Evolutionary conservation across 2,797 vertebrate species (phyloP).

Genomic region (Falco rusticolus): DNA sequence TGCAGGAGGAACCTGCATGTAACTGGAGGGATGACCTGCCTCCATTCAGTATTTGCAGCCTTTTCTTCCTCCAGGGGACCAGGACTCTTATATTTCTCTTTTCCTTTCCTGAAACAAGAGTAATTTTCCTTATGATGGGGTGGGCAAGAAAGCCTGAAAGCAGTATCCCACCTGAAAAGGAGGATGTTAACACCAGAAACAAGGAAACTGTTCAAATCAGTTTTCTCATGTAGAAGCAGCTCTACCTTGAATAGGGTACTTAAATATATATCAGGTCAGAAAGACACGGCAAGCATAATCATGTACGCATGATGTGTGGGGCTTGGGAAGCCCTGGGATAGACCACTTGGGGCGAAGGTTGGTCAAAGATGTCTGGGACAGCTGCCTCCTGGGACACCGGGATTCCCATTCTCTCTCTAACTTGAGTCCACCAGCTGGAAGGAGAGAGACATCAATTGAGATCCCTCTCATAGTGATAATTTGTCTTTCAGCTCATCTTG

Average conservation of each 20-base stretch:
- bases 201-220: neutral
- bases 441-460: neutral
- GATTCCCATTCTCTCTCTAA: neutral
- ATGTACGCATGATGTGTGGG: no score
- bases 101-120: neutral
- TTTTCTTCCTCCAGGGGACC: neutral
- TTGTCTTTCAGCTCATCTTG: neutral
- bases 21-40: neutral
- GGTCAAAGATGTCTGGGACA: neutral
- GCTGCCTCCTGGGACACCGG: neutral
- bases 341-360: rapidly evolving
- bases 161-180: neutral
- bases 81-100: neutral
- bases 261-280: neutral
- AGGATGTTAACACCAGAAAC: neutral
- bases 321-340: neutral
- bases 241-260: neutral
- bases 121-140: neutral
- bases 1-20: neutral
- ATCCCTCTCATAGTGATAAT: neutral
- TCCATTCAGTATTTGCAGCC: neutral
- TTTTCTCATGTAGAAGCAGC: neutral
- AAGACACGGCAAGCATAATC: neutral
- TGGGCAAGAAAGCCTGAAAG: neutral
- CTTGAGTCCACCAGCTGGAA: neutral